Evolutionary conservation across 2,888 invertebrate genomes (phyloP), one percentile per base, ranked within the genome.

Genomic region (Cosmopolites sordidus): DNA sequence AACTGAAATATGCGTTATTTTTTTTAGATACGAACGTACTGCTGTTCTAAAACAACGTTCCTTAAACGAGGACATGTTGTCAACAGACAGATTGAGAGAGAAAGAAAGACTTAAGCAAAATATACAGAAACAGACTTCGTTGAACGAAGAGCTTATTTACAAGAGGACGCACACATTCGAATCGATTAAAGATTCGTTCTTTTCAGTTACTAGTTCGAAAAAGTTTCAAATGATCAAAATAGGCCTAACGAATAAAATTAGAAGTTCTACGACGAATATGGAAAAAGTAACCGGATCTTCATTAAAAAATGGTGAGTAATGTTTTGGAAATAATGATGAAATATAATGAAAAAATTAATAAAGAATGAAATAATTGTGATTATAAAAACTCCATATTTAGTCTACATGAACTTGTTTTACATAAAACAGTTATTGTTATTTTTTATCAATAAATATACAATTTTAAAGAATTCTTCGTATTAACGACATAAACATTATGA

Each of bases 11-110:
- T n/a, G n/a, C 22, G 3, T 22, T 8, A 22, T 16, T 14, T 27
- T 17, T 51, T 52, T 9, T 27, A 74, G 60, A 47, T 56, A 76
- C 11, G 60, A 63, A 17, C 77, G 80, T 62, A 82, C 81, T 30
- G 82, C 81, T 18, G 84, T 87, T 5, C 78, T 83, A 58, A 89
- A 93, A 68, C 92, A 93, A 71, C 86, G 89, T 59, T 92, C 92
- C 1, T 79, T 93, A 56, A 92, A 92, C 67, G 92, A 92, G 70
- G 92, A 92, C 69, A 76, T 92, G 11, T 90, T 92, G 86, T 91
- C 89, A 1, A 84, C 84, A n/a, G 92, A 91, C 65, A 77, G 92
- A 49, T 73, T 92, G 65, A 76, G 86, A 56, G 92, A 92, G 70
- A 92, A 91, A 65, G 91, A 92, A 69, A 79, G 81, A 43, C 82